A percentile compares a stretch with the other conserved stretches of the same genome.
Evolutionary conservation across 1,140 invertebrate genomes (phyloP).

Genomic region (Scaptomyza montana): DNA sequence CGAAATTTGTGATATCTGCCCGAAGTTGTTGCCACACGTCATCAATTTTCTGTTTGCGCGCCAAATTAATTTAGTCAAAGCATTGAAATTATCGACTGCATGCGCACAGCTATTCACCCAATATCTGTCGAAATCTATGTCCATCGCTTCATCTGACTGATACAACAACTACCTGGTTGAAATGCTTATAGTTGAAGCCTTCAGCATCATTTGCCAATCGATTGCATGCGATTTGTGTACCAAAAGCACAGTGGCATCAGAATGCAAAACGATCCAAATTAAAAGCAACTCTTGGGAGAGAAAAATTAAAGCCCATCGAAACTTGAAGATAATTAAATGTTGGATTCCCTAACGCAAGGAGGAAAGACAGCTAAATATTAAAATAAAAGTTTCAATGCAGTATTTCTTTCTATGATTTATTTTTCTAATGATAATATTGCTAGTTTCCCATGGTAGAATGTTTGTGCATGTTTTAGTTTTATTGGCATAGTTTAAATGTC

Average conservation of each 20-base stretch:
- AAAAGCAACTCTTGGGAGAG: background rate
- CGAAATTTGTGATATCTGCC: background rate
- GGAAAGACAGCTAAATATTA: no score
- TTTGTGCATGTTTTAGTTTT: slow-evolving; percentile 12
- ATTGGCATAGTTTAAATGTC: slow-evolving; percentile 30
- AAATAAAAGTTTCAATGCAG: no score
- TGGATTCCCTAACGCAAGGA: no score
- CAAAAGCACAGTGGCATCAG: slow-evolving; percentile 28
- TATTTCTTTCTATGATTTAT: background rate
- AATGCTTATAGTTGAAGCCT: slow-evolving; percentile 50
- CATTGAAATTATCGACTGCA: slow-evolving; percentile 58
- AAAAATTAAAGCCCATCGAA: background rate
- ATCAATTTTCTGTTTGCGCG: slow-evolving; percentile 76
- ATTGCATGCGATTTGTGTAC: slow-evolving; percentile 52
- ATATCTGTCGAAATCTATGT: slow-evolving; percentile 34
- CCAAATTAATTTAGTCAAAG: slow-evolving; percentile 78
- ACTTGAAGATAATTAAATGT: no score
- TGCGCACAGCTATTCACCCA: slow-evolving; percentile 11
- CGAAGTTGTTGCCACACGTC: slow-evolving; percentile 21
- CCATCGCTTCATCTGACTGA: slow-evolving; percentile 41
- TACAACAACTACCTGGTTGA: slow-evolving; percentile 20
- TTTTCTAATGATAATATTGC: slow-evolving; percentile 10
- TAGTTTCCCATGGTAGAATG: slow-evolving; percentile 38
- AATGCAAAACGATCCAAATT: background rate
- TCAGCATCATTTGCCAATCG: slow-evolving; percentile 18